Conservation (phyloP, 2,888 invertebrate species). For the Drosophila bunnanda region DNA sequence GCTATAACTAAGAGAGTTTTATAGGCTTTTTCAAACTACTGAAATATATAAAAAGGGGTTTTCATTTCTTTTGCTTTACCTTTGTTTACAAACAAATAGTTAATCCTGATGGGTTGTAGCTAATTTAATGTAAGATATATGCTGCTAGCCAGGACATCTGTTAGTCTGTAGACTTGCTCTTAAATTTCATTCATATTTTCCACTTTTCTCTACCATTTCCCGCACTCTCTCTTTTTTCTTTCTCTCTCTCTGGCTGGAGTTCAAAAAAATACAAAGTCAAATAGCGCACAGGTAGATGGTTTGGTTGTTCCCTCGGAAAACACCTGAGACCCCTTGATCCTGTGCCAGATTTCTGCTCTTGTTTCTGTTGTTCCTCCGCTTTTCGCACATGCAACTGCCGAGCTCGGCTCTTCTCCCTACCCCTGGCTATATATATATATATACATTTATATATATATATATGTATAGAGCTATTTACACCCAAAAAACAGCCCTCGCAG, state of each 20-base stretch:
- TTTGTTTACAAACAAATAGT: background rate
- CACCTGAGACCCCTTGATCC: constrained; percentile 35
- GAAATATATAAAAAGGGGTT: too few relatives aligned
- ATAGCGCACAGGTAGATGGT: constrained; percentile 47
- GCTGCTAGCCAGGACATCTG: background rate
- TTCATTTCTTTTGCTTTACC: fast-evolving
- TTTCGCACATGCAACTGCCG: constrained; percentile 59
- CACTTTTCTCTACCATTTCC: constrained; percentile 40
- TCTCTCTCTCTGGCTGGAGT: constrained; percentile 11
- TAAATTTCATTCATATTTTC: constrained; percentile 19
- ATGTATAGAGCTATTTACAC: constrained; percentile 27
- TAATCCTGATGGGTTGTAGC: fast-evolving
- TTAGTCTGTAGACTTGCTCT: background rate
- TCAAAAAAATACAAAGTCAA: constrained; percentile 50
- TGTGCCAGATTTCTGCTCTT: constrained; percentile 15
- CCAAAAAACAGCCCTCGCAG: constrained; percentile 48
- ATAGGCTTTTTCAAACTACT: background rate
- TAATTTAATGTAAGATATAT: too few relatives aligned
- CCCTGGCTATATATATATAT: constrained; percentile 28
- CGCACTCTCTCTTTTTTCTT: background rate
- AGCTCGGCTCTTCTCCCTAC: constrained; percentile 20
- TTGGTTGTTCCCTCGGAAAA: constrained; percentile 18
- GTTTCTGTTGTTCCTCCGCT: constrained; percentile 35
- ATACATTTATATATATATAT: constrained; percentile 7
- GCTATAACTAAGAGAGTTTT: background rate